Percentiles rank a stretch among this genome's conserved stretches.
phyloP scores from a whole-genome alignment of 2,888 invertebrate species.

The Watsonalla cultraria region DNA sequence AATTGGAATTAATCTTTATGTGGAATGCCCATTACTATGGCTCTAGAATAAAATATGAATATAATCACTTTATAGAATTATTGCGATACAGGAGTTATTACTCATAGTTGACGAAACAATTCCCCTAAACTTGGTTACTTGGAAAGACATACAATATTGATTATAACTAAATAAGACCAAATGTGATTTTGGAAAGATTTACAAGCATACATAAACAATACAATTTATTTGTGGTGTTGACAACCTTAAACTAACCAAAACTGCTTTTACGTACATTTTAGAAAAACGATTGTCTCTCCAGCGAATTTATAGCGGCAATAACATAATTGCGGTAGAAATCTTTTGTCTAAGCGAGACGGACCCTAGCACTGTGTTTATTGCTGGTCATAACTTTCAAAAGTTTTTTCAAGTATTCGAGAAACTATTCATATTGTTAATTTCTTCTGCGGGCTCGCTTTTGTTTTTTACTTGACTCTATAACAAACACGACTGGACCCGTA shows the following conservation, averaged over 20 bases:
- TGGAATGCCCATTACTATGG: too few relatives aligned
- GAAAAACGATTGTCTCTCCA: conserved; percentile 54
- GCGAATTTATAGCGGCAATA: conserved; percentile 57
- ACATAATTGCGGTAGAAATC: conserved; percentile 60
- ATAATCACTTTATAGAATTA: neutral
- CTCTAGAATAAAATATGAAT: too few relatives aligned
- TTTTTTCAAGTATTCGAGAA: conserved; percentile 44
- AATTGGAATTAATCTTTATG: neutral
- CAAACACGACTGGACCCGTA: conserved; percentile 18
- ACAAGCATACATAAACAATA: conserved; percentile 32
- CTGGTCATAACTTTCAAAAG: conserved; percentile 42
- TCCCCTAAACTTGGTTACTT: conserved; percentile 7
- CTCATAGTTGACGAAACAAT: neutral
- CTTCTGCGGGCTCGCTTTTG: conserved; percentile 31
- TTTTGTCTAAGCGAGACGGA: conserved; percentile 47
- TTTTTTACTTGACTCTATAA: conserved; percentile 31
- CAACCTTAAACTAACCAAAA: conserved; percentile 48
- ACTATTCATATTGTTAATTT: conserved; percentile 48
- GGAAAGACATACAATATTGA: conserved; percentile 10
- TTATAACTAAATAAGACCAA: conserved; percentile 28
- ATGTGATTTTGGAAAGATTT: conserved; percentile 35
- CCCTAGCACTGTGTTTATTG: conserved; percentile 46
- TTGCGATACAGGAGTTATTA: neutral
- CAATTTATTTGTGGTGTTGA: conserved; percentile 59
- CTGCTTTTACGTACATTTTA: conserved; percentile 26